Conservation (phyloP, 1,140 invertebrate species). For the Drosophila auraria region DNA sequence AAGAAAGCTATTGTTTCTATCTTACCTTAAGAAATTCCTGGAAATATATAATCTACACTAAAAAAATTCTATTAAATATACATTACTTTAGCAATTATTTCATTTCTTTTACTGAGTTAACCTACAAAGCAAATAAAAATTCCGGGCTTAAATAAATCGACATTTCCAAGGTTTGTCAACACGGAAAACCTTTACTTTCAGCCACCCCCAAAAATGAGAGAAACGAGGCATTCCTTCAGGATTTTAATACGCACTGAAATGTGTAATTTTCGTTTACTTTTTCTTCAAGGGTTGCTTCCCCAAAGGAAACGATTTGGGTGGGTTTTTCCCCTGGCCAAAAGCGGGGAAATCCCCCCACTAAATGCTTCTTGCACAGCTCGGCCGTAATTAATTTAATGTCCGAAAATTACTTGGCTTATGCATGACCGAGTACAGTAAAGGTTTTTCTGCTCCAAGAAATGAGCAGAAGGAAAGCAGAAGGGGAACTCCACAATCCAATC, state of each 20-base stretch:
- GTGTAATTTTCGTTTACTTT: slow-evolving; percentile 33
- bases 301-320: slow-evolving; percentile 11
- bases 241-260: slow-evolving; percentile 18
- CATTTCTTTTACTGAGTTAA: too few species aligned
- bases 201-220: slow-evolving; percentile 19
- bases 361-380: slow-evolving; percentile 50
- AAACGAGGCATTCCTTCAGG: slow-evolving; percentile 12
- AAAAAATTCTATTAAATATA: neutral
- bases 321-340: slow-evolving; percentile 1
- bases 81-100: neutral
- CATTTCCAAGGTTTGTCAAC: slow-evolving; percentile 39
- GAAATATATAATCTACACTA: too few species aligned
- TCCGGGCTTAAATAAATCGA: slow-evolving; percentile 20
- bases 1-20: too few species aligned
- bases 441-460: slow-evolving; percentile 15
- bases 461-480: neutral
- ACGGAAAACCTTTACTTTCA: neutral
- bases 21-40: too few species aligned
- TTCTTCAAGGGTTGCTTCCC: slow-evolving; percentile 23
- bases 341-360: neutral
- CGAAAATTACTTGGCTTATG: slow-evolving; percentile 52
- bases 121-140: slow-evolving; percentile 6
- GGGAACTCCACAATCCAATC: slow-evolving; percentile 6
- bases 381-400: slow-evolving; percentile 71
- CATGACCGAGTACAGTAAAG: slow-evolving; percentile 50